phyloP scores from a whole-genome alignment of 2,888 invertebrate species.

The Autographa gamma region DNA sequence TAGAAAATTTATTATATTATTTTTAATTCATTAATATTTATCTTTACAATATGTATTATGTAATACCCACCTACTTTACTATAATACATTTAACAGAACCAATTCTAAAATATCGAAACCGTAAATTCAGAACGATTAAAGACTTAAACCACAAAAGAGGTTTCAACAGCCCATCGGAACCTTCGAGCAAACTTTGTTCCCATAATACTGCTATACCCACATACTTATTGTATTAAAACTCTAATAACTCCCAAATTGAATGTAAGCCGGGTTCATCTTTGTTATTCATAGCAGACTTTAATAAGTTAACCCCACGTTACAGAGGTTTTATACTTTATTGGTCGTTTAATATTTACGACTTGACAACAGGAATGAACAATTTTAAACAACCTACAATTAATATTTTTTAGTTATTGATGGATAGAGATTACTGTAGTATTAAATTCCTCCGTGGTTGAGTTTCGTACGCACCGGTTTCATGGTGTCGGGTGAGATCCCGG shows the following conservation, averaged over 20 bases:
- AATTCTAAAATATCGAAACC: neutral
- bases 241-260: slow-evolving; percentile 41
- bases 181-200: neutral
- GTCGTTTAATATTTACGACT: neutral
- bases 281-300: slow-evolving; percentile 23
- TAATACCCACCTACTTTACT: neutral
- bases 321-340: slow-evolving; percentile 23
- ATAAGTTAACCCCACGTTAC: slow-evolving; percentile 18
- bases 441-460: too few species aligned
- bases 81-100: neutral
- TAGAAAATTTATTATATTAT: too few species aligned
- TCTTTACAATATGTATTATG: too few species aligned
- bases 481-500: too few species aligned
- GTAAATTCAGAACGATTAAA: neutral
- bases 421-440: too few species aligned
- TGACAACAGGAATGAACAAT: neutral
- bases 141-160: neutral
- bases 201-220: neutral
- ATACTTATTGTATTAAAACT: slow-evolving; percentile 21
- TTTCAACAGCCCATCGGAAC: neutral
- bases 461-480: too few species aligned
- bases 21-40: too few species aligned
- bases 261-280: slow-evolving; percentile 10
- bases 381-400: neutral
- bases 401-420: neutral